Evolutionary conservation across 2,113 vertebrate genomes (phyloP).

Genomic region (Gymnocephalus cernua): DNA sequence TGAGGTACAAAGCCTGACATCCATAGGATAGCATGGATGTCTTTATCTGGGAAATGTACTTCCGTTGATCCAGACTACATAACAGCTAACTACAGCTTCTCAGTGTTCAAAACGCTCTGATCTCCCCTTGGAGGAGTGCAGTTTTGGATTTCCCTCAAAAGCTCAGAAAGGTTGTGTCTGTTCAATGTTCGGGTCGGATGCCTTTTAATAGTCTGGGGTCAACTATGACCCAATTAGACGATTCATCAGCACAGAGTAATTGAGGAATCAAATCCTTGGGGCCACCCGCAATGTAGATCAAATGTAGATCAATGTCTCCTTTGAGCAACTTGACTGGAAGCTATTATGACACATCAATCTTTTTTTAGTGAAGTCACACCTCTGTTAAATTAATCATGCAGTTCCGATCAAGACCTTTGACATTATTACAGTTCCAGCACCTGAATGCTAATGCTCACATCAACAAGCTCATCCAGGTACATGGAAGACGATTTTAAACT

Average conservation of each 20-base stretch:
- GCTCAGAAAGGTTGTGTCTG: not conserved
- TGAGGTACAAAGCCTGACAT: no score
- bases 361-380: constrained; percentile 32
- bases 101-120: constrained; percentile 1
- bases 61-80: no score
- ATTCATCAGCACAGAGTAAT: constrained; percentile 3
- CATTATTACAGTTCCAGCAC: constrained; percentile 18
- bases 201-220: constrained; percentile 39
- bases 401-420: constrained; percentile 62
- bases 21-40: no score
- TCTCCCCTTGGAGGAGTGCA: not conserved
- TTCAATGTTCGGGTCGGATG: not conserved
- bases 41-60: no score
- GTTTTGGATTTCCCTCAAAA: constrained; percentile 31
- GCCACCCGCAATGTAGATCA: constrained; percentile 45
- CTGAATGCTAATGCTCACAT: constrained; percentile 60
- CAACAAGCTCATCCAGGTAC: constrained; percentile 25
- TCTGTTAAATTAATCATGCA: constrained; percentile 59
- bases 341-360: constrained; percentile 29
- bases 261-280: constrained; percentile 25
- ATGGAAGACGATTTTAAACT: constrained; percentile 18
- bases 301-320: constrained; percentile 57
- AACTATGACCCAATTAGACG: constrained; percentile 16
- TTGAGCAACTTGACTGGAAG: constrained; percentile 50
- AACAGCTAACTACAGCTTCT: not conserved